Percentiles rank a stretch among this genome's conserved stretches.
Conservation (phyloP, 2,797 vertebrate genomes). For the Amphiprion clarkii region DNA sequence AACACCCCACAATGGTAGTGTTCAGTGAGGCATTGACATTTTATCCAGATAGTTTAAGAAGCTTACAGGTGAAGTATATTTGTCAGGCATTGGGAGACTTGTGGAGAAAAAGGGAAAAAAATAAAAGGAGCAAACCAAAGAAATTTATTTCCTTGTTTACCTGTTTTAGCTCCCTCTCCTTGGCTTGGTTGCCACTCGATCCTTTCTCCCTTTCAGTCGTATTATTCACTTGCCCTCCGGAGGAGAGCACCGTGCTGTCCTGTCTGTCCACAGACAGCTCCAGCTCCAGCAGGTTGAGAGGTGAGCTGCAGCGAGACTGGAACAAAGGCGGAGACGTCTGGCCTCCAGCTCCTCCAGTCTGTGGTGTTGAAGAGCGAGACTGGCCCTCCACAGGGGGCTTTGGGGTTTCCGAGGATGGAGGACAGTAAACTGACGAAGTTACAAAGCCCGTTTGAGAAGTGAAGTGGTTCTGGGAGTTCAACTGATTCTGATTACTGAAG, state of each 20-base stretch:
- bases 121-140: neutral
- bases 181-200: constrained; percentile 58
- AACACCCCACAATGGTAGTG: constrained; percentile 18
- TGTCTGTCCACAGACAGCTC: constrained; percentile 87
- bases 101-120: neutral
- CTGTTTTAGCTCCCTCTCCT: constrained; percentile 73
- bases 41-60: constrained; percentile 16
- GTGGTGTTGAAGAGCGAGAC: constrained; percentile 87
- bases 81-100: constrained; percentile 19
- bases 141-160: constrained; percentile 72
- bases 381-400: constrained; percentile 72
- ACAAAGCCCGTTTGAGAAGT: constrained; percentile 69
- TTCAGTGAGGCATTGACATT: constrained; percentile 22
- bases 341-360: constrained; percentile 76
- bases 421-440: constrained; percentile 77
- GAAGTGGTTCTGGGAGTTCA: constrained; percentile 71
- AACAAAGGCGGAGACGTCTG: constrained; percentile 88
- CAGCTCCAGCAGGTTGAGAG: constrained; percentile 94
- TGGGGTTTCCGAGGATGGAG: constrained; percentile 69
- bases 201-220: constrained; percentile 63
- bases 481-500: constrained; percentile 75
- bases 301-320: constrained; percentile 95
- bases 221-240: constrained; percentile 68
- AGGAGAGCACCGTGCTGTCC: constrained; percentile 67
- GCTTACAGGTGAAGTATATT: constrained; percentile 6